phyloP scores from a whole-genome alignment of 2,888 invertebrate genomes.

The Colletes collaris region DNA sequence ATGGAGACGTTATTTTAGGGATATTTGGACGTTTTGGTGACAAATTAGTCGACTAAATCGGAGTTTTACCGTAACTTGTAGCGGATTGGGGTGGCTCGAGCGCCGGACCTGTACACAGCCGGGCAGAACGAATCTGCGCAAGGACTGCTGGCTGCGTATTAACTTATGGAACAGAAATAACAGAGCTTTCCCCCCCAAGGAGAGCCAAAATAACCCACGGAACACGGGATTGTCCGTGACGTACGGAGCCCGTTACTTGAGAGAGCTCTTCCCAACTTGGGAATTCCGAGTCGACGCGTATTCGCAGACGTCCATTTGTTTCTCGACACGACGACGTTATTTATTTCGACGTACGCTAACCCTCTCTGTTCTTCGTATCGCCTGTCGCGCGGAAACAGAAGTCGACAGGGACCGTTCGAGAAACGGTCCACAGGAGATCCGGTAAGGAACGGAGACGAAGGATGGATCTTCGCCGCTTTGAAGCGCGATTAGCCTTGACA shows the following conservation, averaged over 20 bases:
- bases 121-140: conserved; percentile 33
- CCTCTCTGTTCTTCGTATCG: neutral
- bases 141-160: conserved; percentile 64
- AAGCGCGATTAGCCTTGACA: conserved; percentile 47
- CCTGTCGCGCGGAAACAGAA: conserved; percentile 14
- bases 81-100: too few species aligned
- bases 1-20: too few species aligned
- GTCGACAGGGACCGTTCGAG: neutral
- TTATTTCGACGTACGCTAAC: conserved; percentile 48
- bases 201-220: conserved; percentile 74
- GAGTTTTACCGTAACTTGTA: too few species aligned
- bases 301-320: conserved; percentile 53
- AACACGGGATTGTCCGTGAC: conserved; percentile 66
- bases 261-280: conserved; percentile 44
- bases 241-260: conserved; percentile 51
- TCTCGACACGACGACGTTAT: conserved; percentile 41
- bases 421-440: neutral
- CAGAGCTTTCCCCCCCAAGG: conserved; percentile 62
- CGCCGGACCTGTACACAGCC: neutral
- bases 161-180: conserved; percentile 77
- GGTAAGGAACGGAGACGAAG: conserved; percentile 6
- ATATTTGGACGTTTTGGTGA: too few species aligned
- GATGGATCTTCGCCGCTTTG: conserved; percentile 11
- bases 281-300: conserved; percentile 50
- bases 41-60: too few species aligned